Percentiles rank a stretch among this genome's conserved stretches.
These are phyloP conservation scores for Isurus oxyrinchus DNA, from an alignment of 2,113 vertebrate genomes.

Conservation along the genomic window DNA sequence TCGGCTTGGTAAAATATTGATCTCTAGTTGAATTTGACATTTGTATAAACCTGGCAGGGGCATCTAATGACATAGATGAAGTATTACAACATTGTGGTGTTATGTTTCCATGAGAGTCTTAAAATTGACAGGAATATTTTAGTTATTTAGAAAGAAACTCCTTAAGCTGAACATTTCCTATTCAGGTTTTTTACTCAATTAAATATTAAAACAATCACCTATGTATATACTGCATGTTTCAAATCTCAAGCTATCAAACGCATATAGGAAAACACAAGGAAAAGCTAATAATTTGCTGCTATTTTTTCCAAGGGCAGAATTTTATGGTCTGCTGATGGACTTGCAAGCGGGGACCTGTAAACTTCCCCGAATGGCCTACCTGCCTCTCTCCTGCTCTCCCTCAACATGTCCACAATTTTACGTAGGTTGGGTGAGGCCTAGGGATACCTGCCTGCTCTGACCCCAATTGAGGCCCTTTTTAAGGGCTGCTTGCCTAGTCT, in stretches of 20 bases:
- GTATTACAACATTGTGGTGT: not conserved
- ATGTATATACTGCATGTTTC: not conserved
- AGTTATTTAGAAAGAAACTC: not conserved
- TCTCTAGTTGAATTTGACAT: not conserved
- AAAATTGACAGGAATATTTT: not conserved
- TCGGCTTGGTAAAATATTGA: not conserved
- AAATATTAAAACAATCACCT: not conserved
- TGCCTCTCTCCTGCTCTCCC: no score
- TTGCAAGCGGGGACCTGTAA: no score
- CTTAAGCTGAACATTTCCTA: not conserved
- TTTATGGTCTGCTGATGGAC: no score
- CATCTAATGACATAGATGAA: not conserved
- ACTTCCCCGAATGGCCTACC: no score
- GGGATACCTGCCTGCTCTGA: no score
- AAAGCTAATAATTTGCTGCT: not conserved
- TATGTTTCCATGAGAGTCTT: not conserved
- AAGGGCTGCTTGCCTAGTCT: no score
- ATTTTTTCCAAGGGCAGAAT: not conserved
- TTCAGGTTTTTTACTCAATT: not conserved
- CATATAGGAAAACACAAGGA: not conserved
- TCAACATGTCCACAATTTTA: no score
- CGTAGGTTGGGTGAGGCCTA: no score
- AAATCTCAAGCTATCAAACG: not conserved
- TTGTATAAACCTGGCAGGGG: not conserved
- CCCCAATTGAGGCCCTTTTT: no score